Evolutionary conservation across 2,888 invertebrate genomes (phyloP).

Genomic region (Aethes cnicana): DNA sequence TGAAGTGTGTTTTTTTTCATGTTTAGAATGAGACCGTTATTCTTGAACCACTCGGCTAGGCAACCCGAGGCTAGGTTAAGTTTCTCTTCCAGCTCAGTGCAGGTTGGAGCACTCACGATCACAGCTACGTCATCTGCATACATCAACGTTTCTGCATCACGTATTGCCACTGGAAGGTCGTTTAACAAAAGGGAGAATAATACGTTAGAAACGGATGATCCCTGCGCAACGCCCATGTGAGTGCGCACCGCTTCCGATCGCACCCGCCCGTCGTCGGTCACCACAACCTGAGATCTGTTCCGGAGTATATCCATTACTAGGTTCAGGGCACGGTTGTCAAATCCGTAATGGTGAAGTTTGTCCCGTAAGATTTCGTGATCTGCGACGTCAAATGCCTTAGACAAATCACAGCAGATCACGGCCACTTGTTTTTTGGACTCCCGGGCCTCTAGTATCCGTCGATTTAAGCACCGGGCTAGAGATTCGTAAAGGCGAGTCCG

Average conservation of each 20-base stretch:
- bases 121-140: slow-evolving; percentile 24
- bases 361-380: slow-evolving; percentile 1
- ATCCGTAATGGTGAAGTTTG: slow-evolving; percentile 12
- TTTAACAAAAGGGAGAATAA: slow-evolving; percentile 17
- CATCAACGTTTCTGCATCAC: neutral
- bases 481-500: neutral
- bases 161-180: slow-evolving; percentile 8
- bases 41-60: no score
- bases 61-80: no score
- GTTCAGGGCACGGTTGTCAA: neutral
- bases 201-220: slow-evolving; percentile 12
- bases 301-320: neutral
- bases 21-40: no score
- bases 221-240: slow-evolving; percentile 7
- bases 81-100: neutral
- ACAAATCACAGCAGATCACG: slow-evolving; percentile 3
- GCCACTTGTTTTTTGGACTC: slow-evolving; percentile 3
- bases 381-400: slow-evolving; percentile 3
- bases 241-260: neutral
- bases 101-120: neutral
- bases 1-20: neutral
- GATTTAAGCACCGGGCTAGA: neutral
- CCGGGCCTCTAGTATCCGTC: neutral
- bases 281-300: neutral
- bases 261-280: neutral